Percentiles rank a stretch among this genome's conserved stretches.
Evolutionary conservation across 2,113 vertebrate genomes (phyloP).

Genomic region (Mastomys coucha): DNA sequence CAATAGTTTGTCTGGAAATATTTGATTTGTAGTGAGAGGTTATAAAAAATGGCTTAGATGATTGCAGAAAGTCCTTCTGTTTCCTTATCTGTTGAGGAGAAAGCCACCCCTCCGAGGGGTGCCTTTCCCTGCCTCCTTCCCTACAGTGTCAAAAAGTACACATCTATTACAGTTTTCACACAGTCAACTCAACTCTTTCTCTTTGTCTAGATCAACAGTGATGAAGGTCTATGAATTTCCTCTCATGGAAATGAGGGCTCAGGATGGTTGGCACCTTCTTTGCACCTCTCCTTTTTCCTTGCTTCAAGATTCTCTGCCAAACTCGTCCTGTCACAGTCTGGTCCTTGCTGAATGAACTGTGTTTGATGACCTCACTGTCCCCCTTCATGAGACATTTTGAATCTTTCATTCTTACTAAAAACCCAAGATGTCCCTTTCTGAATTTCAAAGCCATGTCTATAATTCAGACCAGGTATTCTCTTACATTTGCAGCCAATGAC

Average conservation of each 20-base stretch:
- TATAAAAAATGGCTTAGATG: slow-evolving; percentile 52
- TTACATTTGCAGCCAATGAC: slow-evolving; percentile 5
- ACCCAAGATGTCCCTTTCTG: slow-evolving; percentile 38
- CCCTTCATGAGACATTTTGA: background rate
- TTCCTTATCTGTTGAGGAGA: background rate
- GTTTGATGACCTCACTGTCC: background rate
- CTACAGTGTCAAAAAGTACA: background rate
- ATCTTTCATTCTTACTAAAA: background rate
- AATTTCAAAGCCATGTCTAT: background rate
- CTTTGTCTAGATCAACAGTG: background rate
- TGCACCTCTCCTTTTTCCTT: background rate
- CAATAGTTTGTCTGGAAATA: slow-evolving; percentile 37
- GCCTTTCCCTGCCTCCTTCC: background rate
- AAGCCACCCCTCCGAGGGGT: slow-evolving; percentile 41
- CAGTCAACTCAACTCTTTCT: background rate
- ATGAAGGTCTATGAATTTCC: background rate
- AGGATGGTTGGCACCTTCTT: background rate
- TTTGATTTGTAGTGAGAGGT: slow-evolving; percentile 18
- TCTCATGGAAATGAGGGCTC: background rate
- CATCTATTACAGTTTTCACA: background rate
- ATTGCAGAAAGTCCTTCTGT: background rate
- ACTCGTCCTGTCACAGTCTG: background rate
- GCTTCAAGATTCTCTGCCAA: background rate
- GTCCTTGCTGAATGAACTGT: background rate
- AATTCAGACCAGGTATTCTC: slow-evolving; percentile 30